These are phyloP conservation scores for Lithophane leautieri DNA, from an alignment of 2,888 invertebrate species.

Conservation along the genomic window DNA sequence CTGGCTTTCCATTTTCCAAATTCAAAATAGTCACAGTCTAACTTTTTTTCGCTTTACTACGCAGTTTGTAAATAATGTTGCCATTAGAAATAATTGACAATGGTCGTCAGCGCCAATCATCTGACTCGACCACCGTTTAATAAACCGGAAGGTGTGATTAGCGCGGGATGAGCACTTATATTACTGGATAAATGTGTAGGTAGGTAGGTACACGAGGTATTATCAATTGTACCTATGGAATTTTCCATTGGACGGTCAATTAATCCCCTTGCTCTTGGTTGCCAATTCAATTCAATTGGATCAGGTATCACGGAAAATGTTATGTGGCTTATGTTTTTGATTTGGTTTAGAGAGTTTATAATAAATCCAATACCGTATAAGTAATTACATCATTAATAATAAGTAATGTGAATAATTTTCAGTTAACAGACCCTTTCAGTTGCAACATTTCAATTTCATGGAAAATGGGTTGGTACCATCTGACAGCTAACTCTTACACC, in stretches of 20 bases:
- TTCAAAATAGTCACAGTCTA: background rate
- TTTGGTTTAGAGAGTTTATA: background rate
- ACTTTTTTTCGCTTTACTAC: constrained; percentile 1
- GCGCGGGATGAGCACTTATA: constrained; percentile 70
- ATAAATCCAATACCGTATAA: background rate
- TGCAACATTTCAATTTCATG: background rate
- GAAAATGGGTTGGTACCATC: too few species aligned
- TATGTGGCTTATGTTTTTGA: background rate
- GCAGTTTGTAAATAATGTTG: constrained; percentile 30
- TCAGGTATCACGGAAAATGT: background rate
- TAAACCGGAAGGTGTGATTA: constrained; percentile 80
- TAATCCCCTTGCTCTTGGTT: constrained; percentile 16
- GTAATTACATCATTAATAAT: background rate
- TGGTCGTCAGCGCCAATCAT: constrained; percentile 61
- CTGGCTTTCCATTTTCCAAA: constrained; percentile 7
- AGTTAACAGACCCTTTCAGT: background rate
- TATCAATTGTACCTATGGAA: constrained; percentile 22
- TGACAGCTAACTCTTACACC: too few species aligned
- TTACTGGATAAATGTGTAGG: constrained; percentile 45
- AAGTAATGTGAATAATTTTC: background rate
- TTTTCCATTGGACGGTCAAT: constrained; percentile 32
- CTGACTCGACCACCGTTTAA: constrained; percentile 71
- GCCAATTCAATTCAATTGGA: constrained; percentile 15
- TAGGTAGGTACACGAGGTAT: constrained; percentile 22
- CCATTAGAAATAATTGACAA: constrained; percentile 49